phyloP scores from a whole-genome alignment of 2,888 invertebrate genomes.

The Galeruca laticollis region DNA sequence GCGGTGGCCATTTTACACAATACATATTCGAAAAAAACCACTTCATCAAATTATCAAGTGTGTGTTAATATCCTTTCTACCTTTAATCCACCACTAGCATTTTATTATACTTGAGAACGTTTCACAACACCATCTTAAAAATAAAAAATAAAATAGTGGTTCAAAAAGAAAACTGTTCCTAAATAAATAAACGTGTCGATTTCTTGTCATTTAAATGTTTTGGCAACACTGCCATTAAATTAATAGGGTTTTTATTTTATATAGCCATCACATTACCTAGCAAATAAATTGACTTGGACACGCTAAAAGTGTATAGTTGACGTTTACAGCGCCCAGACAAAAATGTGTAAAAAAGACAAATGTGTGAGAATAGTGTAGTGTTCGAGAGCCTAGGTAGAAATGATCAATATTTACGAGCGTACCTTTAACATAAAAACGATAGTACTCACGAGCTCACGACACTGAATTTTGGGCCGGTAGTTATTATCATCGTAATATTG shows the following conservation, averaged over 20 bases:
- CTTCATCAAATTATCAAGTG: constrained; percentile 37
- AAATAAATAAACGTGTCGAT: constrained; percentile 46
- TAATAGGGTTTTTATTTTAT: constrained; percentile 53
- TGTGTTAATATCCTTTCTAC: constrained; percentile 43
- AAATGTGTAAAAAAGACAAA: constrained; percentile 55
- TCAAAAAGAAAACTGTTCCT: constrained; percentile 30
- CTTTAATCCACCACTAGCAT: constrained; percentile 39
- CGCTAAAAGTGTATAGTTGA: constrained; percentile 59
- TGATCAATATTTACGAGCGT: constrained; percentile 56
- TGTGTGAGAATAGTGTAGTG: constrained; percentile 51
- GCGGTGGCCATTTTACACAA: constrained; percentile 30
- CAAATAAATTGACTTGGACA: constrained; percentile 60
- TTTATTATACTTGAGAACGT: constrained; percentile 43
- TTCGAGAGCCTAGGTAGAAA: constrained; percentile 50
- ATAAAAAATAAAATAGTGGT: constrained; percentile 30
- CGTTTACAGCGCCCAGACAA: constrained; percentile 58
- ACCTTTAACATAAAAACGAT: constrained; percentile 5
- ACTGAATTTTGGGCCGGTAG: too few species aligned
- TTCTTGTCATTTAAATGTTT: constrained; percentile 47
- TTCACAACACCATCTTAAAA: constrained; percentile 40
- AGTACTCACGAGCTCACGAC: background rate
- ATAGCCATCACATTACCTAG: constrained; percentile 58
- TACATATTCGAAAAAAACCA: constrained; percentile 7
- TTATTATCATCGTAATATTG: too few species aligned
- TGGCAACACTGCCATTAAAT: constrained; percentile 46